Percentiles rank a stretch among this genome's conserved stretches.
Evolutionary conservation across 2,113 vertebrate species (phyloP).

Genomic region (Gavialis gangeticus): DNA sequence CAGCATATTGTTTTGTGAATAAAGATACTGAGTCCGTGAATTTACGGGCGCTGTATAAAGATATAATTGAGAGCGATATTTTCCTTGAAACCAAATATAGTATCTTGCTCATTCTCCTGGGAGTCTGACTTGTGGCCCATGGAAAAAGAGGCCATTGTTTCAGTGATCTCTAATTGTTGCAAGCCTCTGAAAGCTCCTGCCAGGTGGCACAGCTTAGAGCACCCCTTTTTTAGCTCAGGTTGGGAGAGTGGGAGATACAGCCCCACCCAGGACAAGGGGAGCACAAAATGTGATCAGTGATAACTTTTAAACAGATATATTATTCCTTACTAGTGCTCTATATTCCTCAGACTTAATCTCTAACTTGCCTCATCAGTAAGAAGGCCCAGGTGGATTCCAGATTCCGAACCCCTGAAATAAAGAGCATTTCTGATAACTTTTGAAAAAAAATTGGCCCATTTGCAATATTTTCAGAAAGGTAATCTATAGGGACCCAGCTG

Average conservation of each 20-base stretch:
- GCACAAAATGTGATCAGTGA: background rate
- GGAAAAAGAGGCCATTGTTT: background rate
- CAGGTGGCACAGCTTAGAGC: background rate
- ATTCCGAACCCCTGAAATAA: background rate
- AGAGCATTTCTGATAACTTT: background rate
- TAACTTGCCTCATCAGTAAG: background rate
- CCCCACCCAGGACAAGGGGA: background rate
- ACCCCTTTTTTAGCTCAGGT: background rate
- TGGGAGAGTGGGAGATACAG: background rate
- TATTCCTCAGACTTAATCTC: background rate
- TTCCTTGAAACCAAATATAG: background rate
- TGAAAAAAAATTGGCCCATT: too few relatives aligned
- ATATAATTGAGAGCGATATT: background rate
- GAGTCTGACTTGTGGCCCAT: background rate
- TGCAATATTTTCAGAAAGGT: too few relatives aligned
- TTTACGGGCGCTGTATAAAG: background rate
- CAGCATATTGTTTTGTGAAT: fast-evolving
- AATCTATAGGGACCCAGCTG: too few relatives aligned
- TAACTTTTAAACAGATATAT: background rate
- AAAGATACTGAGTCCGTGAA: too few relatives aligned
- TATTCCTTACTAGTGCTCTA: background rate
- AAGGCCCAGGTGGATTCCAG: background rate
- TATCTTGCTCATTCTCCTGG: background rate
- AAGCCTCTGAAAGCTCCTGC: background rate
- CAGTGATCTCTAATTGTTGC: background rate